Evolutionary conservation across 2,797 vertebrate genomes (phyloP).

Genomic region (Coranthus polyacanthus): DNA sequence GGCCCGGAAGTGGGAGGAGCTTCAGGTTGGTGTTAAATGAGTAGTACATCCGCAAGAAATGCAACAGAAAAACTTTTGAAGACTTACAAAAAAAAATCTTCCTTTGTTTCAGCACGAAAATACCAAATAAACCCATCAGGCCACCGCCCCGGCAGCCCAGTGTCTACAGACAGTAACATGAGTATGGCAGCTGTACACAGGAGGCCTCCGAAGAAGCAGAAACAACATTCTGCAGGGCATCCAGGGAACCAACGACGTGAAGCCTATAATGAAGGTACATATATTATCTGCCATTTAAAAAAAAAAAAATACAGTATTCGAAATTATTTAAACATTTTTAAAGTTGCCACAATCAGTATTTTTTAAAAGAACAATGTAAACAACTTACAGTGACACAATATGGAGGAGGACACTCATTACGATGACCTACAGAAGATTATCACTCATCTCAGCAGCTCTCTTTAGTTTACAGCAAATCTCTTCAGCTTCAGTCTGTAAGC

Average conservation of each 20-base stretch:
- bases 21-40: conserved; percentile 60
- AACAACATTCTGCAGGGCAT: conserved; percentile 92
- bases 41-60: not conserved
- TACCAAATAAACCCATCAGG: conserved; percentile 92
- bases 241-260: conserved; percentile 93
- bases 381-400: too few relatives aligned
- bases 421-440: too few relatives aligned
- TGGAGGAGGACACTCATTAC: too few relatives aligned
- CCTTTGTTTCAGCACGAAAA: conserved; percentile 88
- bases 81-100: not conserved
- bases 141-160: conserved; percentile 93
- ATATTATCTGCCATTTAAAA: too few relatives aligned
- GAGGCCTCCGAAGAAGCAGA: conserved; percentile 96
- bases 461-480: too few relatives aligned
- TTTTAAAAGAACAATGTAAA: too few relatives aligned
- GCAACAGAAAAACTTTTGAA: not conserved
- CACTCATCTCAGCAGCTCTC: too few relatives aligned
- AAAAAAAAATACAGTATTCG: not conserved
- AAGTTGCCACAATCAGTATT: too few relatives aligned
- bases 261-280: conserved; percentile 93
- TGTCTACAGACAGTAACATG: conserved; percentile 98
- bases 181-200: conserved; percentile 95
- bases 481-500: too few relatives aligned
- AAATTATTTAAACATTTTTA: not conserved
- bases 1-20: conserved; percentile 75